These are phyloP conservation scores for Drosophila bocqueti DNA, from an alignment of 1,140 invertebrate species.

Conservation along the genomic window DNA sequence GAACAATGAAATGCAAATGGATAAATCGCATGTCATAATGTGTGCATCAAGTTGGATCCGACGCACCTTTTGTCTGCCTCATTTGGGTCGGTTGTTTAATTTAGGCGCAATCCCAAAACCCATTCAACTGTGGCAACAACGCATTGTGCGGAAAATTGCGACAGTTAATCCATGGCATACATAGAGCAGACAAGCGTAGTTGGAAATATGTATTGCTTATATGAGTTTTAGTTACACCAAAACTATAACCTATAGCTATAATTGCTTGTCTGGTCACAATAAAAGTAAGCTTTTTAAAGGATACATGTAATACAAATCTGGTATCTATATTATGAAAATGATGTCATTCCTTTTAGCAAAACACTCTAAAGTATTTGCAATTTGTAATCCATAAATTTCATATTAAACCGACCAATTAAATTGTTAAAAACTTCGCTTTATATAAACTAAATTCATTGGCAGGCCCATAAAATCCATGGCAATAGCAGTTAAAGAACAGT, in stretches of 20 bases:
- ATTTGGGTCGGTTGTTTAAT: constrained; percentile 22
- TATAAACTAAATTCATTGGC: background rate
- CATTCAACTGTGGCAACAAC: constrained; percentile 42
- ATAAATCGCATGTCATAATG: constrained; percentile 19
- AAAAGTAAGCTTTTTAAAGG: background rate
- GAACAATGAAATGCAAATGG: constrained; percentile 25
- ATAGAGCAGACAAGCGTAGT: background rate
- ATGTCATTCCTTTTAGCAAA: background rate
- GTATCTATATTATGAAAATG: background rate
- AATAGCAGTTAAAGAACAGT: background rate
- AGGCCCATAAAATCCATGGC: background rate
- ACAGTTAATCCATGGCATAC: constrained; percentile 40
- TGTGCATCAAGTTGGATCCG: background rate
- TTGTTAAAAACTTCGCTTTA: background rate
- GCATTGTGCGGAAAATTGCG: constrained; percentile 38
- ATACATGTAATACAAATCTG: background rate
- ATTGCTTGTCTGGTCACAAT: background rate
- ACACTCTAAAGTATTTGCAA: background rate
- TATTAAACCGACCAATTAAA: too few relatives aligned
- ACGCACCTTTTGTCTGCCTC: constrained; percentile 11
- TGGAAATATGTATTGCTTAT: background rate
- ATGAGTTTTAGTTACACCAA: background rate
- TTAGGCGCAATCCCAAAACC: constrained; percentile 32
- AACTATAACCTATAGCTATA: too few relatives aligned
- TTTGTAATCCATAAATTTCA: background rate